Evolutionary conservation across 1,140 invertebrate genomes (phyloP).

Genomic region (Brachionus manjavacas): DNA sequence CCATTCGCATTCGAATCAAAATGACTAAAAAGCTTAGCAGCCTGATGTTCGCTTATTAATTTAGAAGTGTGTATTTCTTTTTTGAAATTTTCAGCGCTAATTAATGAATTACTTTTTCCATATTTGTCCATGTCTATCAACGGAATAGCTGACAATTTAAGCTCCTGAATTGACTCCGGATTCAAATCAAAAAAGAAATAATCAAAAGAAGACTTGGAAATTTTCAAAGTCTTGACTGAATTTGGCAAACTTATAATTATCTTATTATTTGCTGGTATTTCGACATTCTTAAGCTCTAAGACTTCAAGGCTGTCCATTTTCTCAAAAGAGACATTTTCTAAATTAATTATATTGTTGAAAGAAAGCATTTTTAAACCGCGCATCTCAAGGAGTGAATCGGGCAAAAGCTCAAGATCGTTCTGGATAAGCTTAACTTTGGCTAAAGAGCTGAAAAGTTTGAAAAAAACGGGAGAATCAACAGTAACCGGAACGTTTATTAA

Average conservation of each 20-base stretch:
- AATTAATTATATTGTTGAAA: background rate
- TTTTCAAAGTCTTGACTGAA: background rate
- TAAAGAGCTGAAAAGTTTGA: background rate
- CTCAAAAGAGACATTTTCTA: background rate
- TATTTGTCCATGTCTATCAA: background rate
- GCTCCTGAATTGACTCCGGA: background rate
- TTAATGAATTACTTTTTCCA: background rate
- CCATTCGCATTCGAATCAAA: slow-evolving; percentile 16
- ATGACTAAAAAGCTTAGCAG: background rate
- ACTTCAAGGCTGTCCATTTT: background rate
- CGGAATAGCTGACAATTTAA: background rate
- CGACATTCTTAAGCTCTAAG: background rate
- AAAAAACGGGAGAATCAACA: background rate
- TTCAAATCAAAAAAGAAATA: background rate
- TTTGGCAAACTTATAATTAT: background rate
- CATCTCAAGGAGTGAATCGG: background rate
- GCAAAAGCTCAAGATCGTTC: background rate
- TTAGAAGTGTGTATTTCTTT: background rate
- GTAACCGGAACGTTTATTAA: background rate
- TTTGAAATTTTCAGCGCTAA: background rate
- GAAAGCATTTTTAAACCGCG: background rate
- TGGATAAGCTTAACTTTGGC: background rate
- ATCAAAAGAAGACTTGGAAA: background rate
- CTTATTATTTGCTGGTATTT: background rate
- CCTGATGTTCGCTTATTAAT: background rate